phyloP scores from a whole-genome alignment of 2,113 vertebrate genomes.

The Sorex fumeus region DNA sequence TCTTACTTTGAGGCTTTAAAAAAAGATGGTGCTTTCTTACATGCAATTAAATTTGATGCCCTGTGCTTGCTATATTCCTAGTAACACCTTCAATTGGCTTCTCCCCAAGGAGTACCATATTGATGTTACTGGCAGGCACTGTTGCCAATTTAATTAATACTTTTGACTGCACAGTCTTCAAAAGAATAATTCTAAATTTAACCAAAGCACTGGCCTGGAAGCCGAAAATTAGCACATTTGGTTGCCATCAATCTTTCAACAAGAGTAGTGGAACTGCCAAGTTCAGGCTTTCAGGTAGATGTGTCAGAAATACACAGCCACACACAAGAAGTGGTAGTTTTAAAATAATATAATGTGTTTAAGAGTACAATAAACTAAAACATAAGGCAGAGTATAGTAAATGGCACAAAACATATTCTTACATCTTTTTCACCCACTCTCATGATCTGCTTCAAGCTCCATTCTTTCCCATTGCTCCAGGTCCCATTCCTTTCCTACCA shows the following conservation, averaged over 20 bases:
- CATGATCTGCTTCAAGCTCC: too few relatives aligned
- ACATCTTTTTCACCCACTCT: too few relatives aligned
- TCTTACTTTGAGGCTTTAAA: conserved; percentile 4
- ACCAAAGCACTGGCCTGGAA: conserved; percentile 48
- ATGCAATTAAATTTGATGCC: conserved; percentile 10
- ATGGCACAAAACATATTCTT: neutral
- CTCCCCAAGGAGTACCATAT: conserved; percentile 38
- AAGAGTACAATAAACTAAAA: neutral
- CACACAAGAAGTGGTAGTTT: neutral
- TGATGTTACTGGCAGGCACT: conserved; percentile 47
- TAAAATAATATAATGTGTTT: neutral
- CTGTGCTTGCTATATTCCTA: neutral
- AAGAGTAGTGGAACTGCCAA: conserved; percentile 36
- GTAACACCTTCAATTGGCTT: conserved; percentile 63
- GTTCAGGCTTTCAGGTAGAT: neutral
- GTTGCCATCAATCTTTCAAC: conserved; percentile 48
- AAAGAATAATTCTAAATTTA: conserved; percentile 73
- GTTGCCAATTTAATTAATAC: conserved; percentile 72
- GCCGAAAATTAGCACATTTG: conserved; percentile 62
- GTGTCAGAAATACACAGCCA: neutral
- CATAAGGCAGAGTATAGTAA: neutral
- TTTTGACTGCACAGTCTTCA: conserved; percentile 63
- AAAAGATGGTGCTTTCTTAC: conserved; percentile 12
- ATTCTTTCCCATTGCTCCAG: neutral
- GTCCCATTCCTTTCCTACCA: neutral